Conservation (phyloP, 1,140 invertebrate species). For the Conus betulinus region DNA sequence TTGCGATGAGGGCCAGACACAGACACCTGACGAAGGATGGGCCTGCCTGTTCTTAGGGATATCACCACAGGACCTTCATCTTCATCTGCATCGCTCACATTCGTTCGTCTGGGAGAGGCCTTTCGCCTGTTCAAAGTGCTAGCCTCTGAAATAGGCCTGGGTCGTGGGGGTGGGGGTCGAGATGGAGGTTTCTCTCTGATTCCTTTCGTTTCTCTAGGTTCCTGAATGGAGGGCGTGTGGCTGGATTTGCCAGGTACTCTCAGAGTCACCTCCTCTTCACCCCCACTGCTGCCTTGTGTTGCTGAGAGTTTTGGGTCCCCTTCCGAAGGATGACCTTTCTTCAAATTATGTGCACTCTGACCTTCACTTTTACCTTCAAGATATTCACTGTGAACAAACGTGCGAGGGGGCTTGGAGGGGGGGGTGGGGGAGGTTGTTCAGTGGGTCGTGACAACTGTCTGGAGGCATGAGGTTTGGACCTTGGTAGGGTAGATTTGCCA, state of each 20-base stretch:
- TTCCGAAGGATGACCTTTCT: neutral
- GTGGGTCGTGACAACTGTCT: constrained; percentile 10
- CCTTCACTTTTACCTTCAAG: constrained; percentile 30
- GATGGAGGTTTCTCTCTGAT: constrained; percentile 40
- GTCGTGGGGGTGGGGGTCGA: constrained; percentile 48
- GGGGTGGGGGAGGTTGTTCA: constrained; percentile 60
- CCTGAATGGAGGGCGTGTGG: neutral
- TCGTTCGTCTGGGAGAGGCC: neutral
- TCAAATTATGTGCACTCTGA: neutral
- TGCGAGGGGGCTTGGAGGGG: constrained; percentile 85
- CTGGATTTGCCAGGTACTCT: neutral
- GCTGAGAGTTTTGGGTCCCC: neutral
- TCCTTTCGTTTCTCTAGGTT: neutral
- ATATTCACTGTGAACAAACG: constrained; percentile 78
- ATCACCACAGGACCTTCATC: constrained; percentile 34
- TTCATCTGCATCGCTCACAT: neutral
- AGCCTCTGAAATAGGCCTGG: constrained; percentile 40
- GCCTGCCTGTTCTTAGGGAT: constrained; percentile 12
- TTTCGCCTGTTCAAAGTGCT: neutral
- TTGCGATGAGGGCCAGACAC: constrained; percentile 16
- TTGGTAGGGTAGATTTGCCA: neutral
- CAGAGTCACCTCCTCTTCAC: neutral
- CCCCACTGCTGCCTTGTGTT: neutral
- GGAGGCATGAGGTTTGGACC: neutral
- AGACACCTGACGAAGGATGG: constrained; percentile 14